These are phyloP conservation scores for Erebia ligea DNA, from an alignment of 2,888 invertebrate genomes.

Conservation along the genomic window DNA sequence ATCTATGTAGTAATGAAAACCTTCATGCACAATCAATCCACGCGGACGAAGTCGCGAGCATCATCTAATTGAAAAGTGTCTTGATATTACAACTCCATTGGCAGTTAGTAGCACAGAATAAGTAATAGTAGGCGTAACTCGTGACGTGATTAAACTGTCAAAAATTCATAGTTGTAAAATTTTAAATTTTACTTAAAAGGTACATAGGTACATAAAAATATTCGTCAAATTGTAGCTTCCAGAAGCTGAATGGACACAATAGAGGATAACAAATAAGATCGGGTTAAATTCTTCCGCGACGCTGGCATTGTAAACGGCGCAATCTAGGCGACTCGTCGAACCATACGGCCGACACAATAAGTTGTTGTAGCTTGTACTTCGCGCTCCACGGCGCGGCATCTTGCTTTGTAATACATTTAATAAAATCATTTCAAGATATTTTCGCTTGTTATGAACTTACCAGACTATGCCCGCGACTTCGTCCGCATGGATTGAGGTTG, in stretches of 20 bases:
- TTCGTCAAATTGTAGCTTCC: constrained; percentile 12
- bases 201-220: constrained; percentile 3
- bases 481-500: too few species aligned
- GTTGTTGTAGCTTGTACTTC: constrained; percentile 22
- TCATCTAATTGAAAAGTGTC: too few species aligned
- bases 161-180: too few species aligned
- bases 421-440: constrained; percentile 17
- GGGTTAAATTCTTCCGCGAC: constrained; percentile 28
- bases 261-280: constrained; percentile 26
- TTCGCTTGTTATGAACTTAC: constrained; percentile 12
- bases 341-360: constrained; percentile 20
- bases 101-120: too few species aligned
- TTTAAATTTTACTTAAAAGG: not conserved
- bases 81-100: too few species aligned
- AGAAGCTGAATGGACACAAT: constrained; percentile 24
- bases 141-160: too few species aligned
- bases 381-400: constrained; percentile 11
- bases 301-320: constrained; percentile 26
- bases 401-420: constrained; percentile 25
- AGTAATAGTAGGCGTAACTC: too few species aligned
- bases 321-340: constrained; percentile 25
- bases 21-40: too few species aligned
- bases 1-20: too few species aligned
- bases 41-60: too few species aligned
- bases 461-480: too few species aligned